Percentiles rank a stretch among this genome's conserved stretches.
Evolutionary conservation across 2,113 vertebrate species (phyloP).

Genomic region (Thamnaconus septentrionalis): DNA sequence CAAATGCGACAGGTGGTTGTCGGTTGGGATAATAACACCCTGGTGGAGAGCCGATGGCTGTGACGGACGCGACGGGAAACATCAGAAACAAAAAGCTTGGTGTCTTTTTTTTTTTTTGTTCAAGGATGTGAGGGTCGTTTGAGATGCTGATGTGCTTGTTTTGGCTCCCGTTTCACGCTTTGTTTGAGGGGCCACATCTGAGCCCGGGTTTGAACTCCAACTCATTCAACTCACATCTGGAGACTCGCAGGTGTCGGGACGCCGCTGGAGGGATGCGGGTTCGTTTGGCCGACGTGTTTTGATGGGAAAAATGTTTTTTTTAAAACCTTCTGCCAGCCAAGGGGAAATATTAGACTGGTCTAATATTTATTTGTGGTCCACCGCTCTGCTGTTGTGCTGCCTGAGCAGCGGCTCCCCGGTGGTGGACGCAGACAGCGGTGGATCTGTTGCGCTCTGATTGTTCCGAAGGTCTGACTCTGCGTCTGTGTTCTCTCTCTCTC

Average conservation of each 20-base stretch:
- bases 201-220: constrained; percentile 3
- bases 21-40: constrained; percentile 4
- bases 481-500: too few species aligned
- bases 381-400: too few species aligned
- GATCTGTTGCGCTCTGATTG: too few species aligned
- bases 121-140: constrained; percentile 1
- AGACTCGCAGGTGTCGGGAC: not conserved
- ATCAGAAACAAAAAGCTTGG: constrained; percentile 7
- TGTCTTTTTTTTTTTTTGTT: not conserved
- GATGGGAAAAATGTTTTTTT: too few species aligned
- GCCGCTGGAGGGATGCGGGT: constrained; percentile 15
- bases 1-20: constrained; percentile 41
- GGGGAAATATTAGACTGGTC: too few species aligned
- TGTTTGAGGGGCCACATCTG: not conserved
- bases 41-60: constrained; percentile 3
- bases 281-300: too few species aligned
- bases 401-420: too few species aligned
- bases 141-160: constrained; percentile 4
- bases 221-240: constrained; percentile 1
- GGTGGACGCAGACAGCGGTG: too few species aligned
- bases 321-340: too few species aligned
- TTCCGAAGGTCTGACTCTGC: too few species aligned
- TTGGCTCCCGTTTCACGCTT: not conserved
- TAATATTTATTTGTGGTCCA: too few species aligned
- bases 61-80: constrained; percentile 14